Evolutionary conservation across 2,888 invertebrate species (phyloP), one percentile per base, ranked within the genome.

Genomic region (Ephialtes manifestator): DNA sequence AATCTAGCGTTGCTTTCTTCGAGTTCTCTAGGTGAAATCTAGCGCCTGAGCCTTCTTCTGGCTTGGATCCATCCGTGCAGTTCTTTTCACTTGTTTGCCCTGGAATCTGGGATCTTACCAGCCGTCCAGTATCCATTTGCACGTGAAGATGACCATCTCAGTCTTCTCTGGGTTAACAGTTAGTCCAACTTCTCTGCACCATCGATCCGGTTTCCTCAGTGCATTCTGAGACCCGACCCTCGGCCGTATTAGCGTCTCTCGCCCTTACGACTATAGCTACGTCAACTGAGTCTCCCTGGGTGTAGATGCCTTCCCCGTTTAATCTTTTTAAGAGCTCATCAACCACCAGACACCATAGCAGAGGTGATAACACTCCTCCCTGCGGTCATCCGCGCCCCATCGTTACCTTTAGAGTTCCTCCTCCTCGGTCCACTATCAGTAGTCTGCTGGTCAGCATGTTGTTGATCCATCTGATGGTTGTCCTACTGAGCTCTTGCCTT

Each of bases 131-230:
- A 67, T 76, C 1, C 76, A 28, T 24, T n/a, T 82, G 5, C 53
- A 53, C 5, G 51, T 81, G 63, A 82, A 85, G 8, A 46, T 31
- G 20, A 81, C 58, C 20, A 85, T 18, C 74, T 79, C 78, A 1
- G 77, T 83, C n/a, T 80, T 80, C 3, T 58, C 51, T 28, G 79
- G 82, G 60, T 85, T 82, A 1, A 83, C 80, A 1, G 11, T 63
- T 18, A 86, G 48, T 13, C 80, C 67, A 13, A 63, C 53, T 13
- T 74, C 39, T 39, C 46, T 31, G 55, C 76, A 58, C 58, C 74
- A 84, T 43, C 58, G 31, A 0, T 51, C 24, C 0, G 74, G 15
- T 3, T 58, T 28, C 10, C 39, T 78, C 10, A 81, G 60, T 58
- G 75, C 60, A 4, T n/a, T 15, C 20, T 77, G 76, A 10, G 65